These are phyloP conservation scores for Saturnia pavonia DNA, from an alignment of 2,888 invertebrate genomes.

Conservation along the genomic window DNA sequence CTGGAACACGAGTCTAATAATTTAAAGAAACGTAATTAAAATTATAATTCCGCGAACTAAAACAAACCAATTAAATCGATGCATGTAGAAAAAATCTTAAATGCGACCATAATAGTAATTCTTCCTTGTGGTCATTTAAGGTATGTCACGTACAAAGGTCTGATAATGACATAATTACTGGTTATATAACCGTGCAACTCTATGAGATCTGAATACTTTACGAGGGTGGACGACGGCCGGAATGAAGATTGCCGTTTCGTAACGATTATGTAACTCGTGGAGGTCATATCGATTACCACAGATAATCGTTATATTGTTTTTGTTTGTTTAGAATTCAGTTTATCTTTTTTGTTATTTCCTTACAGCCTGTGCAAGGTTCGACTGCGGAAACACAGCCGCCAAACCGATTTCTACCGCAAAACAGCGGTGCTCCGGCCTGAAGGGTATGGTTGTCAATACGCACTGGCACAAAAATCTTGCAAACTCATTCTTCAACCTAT, in stretches of 20 bases:
- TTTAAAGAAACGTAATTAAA: not conserved
- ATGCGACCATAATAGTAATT: constrained; percentile 11
- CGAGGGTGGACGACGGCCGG: constrained; percentile 13
- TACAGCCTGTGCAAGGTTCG: no score
- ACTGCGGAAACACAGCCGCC: no score
- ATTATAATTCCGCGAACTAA: not conserved
- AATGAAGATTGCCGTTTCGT: constrained; percentile 15
- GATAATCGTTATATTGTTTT: not conserved
- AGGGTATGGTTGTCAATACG: no score
- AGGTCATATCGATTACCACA: constrained; percentile 14
- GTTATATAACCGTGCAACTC: constrained; percentile 22
- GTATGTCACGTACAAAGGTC: constrained; percentile 20
- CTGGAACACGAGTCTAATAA: not conserved
- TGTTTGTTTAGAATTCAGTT: not conserved
- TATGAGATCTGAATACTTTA: constrained; percentile 21
- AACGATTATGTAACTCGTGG: constrained; percentile 21
- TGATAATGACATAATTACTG: constrained; percentile 24
- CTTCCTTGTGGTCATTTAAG: constrained; percentile 18
- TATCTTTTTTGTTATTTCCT: not conserved
- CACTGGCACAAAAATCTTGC: no score
- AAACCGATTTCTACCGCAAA: no score
- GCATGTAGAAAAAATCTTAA: constrained; percentile 13
- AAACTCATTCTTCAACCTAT: no score
- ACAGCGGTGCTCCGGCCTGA: no score
- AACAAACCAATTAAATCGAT: not conserved